Evolutionary conservation across 2,797 vertebrate genomes (phyloP), one percentile per base, ranked within the genome.

Genomic region (Psittacula derbiana): DNA sequence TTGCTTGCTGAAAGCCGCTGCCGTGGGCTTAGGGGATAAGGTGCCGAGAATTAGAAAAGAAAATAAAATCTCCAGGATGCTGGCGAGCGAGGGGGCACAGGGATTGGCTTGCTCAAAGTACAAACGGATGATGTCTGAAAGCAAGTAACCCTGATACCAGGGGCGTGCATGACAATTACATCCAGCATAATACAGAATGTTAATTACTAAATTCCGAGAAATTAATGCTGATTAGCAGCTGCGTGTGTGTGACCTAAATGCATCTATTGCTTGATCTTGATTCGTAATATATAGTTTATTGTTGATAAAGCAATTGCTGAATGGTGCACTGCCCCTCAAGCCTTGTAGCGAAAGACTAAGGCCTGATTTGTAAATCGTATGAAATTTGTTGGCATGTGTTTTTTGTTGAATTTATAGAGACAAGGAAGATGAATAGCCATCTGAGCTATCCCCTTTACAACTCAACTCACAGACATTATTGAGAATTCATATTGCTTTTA

Each of bases 401-500:
- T 95, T 92, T 86, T 81, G 71, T 79, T 86, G 62, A 52, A 41
- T 96, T 55, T 83, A 25, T 78, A n/a, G 0, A 55, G 31, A 15
- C 31, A 31, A 53, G n/a, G 8, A 76, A 92, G 86, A 95, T 84
- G 67, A 88, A 81, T 38, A 66, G 65, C 89, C 83, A 75, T 60
- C 58, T 83, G 66, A 94, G 89, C 71, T 93, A 80, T 58, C 49
- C 80, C 88, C 78, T 91, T 95, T 90, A 92, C 90, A 90, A 96
- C 86, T 95, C 80, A 71, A 61, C 81, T 96, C 92, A 25, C 73
- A 87, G 88, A 83, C 93, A 88, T 93, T 96, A 94, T 55, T 95
- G 94, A 96, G 88, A 96, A 97, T 98, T 97, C 94, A 41, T 95
- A 96, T 89, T 92, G 90, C 96, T 97, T 96, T 98, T 97, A 97